Evolutionary conservation across 2,797 vertebrate species (phyloP).

Genomic region (Peromyscus attwateri): DNA sequence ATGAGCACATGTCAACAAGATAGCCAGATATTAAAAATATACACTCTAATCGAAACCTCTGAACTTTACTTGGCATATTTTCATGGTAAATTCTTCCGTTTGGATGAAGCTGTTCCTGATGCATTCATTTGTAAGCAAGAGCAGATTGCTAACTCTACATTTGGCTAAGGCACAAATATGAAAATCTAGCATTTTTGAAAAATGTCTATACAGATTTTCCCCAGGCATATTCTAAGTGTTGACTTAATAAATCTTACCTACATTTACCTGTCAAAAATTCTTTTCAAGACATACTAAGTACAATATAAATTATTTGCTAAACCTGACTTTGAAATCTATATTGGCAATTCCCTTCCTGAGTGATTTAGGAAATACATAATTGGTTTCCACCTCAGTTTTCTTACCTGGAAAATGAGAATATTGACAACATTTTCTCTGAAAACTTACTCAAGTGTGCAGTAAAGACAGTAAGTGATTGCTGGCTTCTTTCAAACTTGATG

Average conservation of each 20-base stretch:
- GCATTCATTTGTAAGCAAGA: constrained; percentile 54
- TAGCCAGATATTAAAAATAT: constrained; percentile 59
- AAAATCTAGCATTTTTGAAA: constrained; percentile 48
- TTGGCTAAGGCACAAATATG: constrained; percentile 57
- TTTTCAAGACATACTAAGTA: constrained; percentile 30
- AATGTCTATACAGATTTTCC: not conserved
- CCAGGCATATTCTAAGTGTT: constrained; percentile 12
- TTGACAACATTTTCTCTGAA: not conserved
- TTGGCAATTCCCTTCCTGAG: not conserved
- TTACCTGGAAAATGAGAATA: constrained; percentile 15
- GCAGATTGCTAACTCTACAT: constrained; percentile 51
- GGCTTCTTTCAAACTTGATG: not conserved
- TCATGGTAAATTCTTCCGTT: constrained; percentile 67
- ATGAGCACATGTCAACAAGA: constrained; percentile 14
- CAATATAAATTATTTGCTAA: not conserved
- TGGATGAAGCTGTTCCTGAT: constrained; percentile 35
- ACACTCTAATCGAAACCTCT: constrained; percentile 5
- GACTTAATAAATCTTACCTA: constrained; percentile 64
- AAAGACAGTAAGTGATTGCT: not conserved
- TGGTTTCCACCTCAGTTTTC: not conserved
- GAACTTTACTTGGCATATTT: constrained; percentile 51
- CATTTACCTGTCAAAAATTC: constrained; percentile 54
- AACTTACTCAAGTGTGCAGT: not conserved
- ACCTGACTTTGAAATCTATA: not conserved
- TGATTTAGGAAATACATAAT: not conserved